Evolutionary conservation across 1,140 invertebrate genomes (phyloP).

Genomic region (Monochamus saltuarius): DNA sequence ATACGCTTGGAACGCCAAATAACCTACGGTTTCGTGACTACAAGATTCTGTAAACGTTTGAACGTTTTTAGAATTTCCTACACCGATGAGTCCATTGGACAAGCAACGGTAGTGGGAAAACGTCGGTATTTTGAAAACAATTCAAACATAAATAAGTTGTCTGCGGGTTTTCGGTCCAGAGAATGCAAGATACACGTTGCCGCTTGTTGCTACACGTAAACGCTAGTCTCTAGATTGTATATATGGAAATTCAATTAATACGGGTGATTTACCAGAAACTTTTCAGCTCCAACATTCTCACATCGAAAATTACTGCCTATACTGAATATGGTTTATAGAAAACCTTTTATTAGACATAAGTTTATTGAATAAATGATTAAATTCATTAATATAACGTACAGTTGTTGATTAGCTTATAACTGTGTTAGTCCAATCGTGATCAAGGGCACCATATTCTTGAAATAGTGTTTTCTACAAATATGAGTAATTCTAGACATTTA

Average conservation of each 20-base stretch:
- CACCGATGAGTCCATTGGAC: conserved; percentile 37
- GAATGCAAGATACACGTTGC: conserved; percentile 44
- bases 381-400: too few relatives aligned
- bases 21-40: conserved; percentile 43
- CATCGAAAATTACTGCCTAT: too few relatives aligned
- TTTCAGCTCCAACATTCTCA: background rate
- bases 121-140: conserved; percentile 53
- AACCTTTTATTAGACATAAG: too few relatives aligned
- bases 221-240: conserved; percentile 24
- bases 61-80: conserved; percentile 41
- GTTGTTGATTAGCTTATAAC: too few relatives aligned
- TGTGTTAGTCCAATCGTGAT: too few relatives aligned
- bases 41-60: conserved; percentile 50
- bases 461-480: too few relatives aligned
- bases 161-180: conserved; percentile 45
- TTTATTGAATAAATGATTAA: too few relatives aligned
- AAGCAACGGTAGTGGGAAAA: conserved; percentile 45
- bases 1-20: conserved; percentile 22
- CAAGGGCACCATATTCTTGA: too few relatives aligned
- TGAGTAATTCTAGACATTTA: too few relatives aligned
- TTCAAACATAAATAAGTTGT: conserved; percentile 54
- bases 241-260: conserved; percentile 12
- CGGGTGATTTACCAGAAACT: background rate
- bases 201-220: conserved; percentile 44
- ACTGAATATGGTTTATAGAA: too few relatives aligned